Conservation (phyloP, 2,797 vertebrate species). For the Notolepis coatsorum region DNA sequence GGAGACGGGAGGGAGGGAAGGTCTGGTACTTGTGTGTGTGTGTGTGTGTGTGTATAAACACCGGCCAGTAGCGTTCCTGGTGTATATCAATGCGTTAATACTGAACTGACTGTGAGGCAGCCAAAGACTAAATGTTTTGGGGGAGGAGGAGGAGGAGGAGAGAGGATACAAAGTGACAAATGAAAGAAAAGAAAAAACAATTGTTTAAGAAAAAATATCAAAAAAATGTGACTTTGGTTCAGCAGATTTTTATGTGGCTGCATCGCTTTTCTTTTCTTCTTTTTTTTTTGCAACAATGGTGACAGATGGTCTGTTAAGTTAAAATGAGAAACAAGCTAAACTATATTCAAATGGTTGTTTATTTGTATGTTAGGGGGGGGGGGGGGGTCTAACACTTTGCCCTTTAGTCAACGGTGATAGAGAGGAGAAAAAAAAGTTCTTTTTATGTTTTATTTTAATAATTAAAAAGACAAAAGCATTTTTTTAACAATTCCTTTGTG, state of each 20-base stretch:
- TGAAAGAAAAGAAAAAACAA: conserved; percentile 61
- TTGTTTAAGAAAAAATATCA: conserved; percentile 53
- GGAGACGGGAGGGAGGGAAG: conserved; percentile 56
- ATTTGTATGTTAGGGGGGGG: conserved; percentile 81
- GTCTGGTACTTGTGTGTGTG: conserved; percentile 83
- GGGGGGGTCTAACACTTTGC: conserved; percentile 81
- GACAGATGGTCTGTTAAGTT: conserved; percentile 88
- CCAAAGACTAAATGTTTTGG: conserved; percentile 80
- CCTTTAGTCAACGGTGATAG: conserved; percentile 88
- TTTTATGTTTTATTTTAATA: conserved; percentile 86
- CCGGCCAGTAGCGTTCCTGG: conserved; percentile 79
- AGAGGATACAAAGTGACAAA: conserved; percentile 61
- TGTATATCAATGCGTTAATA: conserved; percentile 86
- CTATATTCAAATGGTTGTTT: conserved; percentile 84
- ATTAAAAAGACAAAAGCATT: conserved; percentile 70
- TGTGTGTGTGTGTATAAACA: conserved; percentile 50
- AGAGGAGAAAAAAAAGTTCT: conserved; percentile 81
- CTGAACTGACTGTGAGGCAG: conserved; percentile 83
- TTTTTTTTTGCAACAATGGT: conserved; percentile 77
- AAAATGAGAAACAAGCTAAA: conserved; percentile 81
- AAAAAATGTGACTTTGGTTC: conserved; percentile 86
- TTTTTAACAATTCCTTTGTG: conserved; percentile 82
- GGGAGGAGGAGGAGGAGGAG: conserved; percentile 37
- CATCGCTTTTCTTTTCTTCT: conserved; percentile 66
- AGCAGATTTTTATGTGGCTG: conserved; percentile 77